Base-by-base conservation (phyloP, 2,113 vertebrate species). In the Asarcornis scutulata region DNA sequence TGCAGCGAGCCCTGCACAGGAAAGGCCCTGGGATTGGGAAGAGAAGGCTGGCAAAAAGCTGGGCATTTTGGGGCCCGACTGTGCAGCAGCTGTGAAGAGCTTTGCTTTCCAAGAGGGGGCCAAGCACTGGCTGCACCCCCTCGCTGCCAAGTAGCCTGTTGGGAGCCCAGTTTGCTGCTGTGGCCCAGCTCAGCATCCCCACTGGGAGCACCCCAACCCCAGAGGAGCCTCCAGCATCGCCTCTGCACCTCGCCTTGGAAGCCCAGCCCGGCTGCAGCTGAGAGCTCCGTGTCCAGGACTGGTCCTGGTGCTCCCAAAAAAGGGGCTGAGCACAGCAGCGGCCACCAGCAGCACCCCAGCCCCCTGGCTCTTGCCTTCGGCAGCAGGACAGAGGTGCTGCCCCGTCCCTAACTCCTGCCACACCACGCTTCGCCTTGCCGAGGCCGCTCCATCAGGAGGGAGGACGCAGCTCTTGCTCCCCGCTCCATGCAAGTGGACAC, bases 371-470 rank as follows among this genome's bases (percentile, higher is more conserved):
- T 34, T 13, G 4, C 46, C 62, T 15, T 1, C 23, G 7, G 11
- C 5, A 38, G 34, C 38, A 34, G 64, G 67, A 56, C 3, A 0
- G n/a, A 9, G 1, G 0, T 0, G 0, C n/a, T 32, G 40, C 52
- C 1, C 2, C 6, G 29, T 6, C 62, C 5, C 14, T 10, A 0
- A 3, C 20, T 58, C 36, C 55, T 2, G 4, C 26, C 1, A 0
- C 7, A 0, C 18, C 1, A 14, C 4, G n/a, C 76, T 64, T 31
- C 13, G 10, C 52, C 27, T 29, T 3, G 17, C 16, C 5, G 3
- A 27, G 22, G 11, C 17, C 8, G 2, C 53, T 53, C 38, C 21
- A 48, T 10, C 32, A 9, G 73, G 68, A 26, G 1, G 6, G 18
- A 69, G 59, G 27, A 27, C 18, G 64, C n/a, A 58, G 66, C 56